A percentile compares a stretch with the other conserved stretches of the same genome.
Evolutionary conservation across 1,140 invertebrate species (phyloP).

Genomic region (Danaus plexippus): DNA sequence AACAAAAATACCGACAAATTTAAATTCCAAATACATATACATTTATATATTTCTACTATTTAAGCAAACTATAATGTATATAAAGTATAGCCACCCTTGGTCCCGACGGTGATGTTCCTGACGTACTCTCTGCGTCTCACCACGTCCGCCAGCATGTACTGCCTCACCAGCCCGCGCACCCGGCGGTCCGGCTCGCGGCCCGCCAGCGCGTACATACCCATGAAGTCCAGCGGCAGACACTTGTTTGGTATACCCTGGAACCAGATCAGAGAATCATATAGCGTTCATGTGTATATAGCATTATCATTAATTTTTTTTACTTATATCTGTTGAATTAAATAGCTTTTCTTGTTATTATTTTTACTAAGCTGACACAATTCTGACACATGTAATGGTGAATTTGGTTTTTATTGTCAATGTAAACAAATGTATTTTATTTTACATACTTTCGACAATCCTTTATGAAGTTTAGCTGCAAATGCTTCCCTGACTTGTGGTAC

Average conservation of each 20-base stretch:
- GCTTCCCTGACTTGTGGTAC: conserved; percentile 91
- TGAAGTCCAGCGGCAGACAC: conserved; percentile 95
- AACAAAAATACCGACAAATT: no score
- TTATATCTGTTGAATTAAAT: background rate
- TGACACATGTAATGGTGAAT: background rate
- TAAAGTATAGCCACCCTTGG: conserved; percentile 33
- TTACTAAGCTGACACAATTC: background rate
- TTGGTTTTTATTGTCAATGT: no score
- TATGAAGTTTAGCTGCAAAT: conserved; percentile 93
- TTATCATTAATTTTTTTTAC: no score
- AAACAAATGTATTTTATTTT: no score
- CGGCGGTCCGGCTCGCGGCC: conserved; percentile 88
- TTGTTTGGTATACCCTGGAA: conserved; percentile 85
- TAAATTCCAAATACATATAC: background rate
- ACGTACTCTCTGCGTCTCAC: conserved; percentile 92
- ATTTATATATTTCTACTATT: background rate
- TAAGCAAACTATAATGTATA: no score
- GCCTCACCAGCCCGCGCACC: conserved; percentile 77
- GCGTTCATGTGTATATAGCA: no score
- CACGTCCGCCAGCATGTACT: conserved; percentile 89
- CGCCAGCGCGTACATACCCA: conserved; percentile 93
- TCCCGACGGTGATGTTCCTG: conserved; percentile 79
- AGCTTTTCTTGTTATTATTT: background rate
- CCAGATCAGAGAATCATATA: background rate
- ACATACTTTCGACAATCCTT: conserved; percentile 77